Percentiles rank a stretch among this genome's conserved stretches.
Evolutionary conservation across 2,888 invertebrate species (phyloP).

Genomic region (Eilema griseolum): DNA sequence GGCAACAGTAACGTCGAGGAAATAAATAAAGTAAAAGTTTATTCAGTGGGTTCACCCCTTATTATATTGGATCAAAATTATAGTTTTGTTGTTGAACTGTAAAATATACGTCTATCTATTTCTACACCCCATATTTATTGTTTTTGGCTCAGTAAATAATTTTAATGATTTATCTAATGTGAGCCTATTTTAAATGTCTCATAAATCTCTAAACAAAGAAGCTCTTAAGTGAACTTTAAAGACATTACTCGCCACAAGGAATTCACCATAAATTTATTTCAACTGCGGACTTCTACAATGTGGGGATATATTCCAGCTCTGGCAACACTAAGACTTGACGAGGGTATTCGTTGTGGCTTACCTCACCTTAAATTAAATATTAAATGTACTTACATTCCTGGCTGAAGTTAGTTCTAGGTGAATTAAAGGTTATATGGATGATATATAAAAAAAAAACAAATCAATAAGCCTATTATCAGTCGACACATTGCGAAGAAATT

Average conservation of each 20-base stretch:
- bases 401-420: not conserved
- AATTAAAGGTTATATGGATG: not conserved
- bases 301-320: not conserved
- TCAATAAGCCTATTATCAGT: not conserved
- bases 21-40: too few species aligned
- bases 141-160: too few species aligned
- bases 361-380: conserved; percentile 5
- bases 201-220: not conserved
- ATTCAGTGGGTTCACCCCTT: too few species aligned
- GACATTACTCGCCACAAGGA: not conserved
- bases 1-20: too few species aligned
- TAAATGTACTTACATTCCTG: not conserved
- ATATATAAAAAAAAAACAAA: not conserved
- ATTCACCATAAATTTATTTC: not conserved
- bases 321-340: not conserved
- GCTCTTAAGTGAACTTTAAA: not conserved
- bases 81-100: too few species aligned
- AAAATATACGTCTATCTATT: too few species aligned
- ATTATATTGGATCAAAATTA: too few species aligned
- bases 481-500: not conserved
- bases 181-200: too few species aligned
- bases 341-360: not conserved
- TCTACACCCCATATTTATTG: too few species aligned
- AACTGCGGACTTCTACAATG: conserved; percentile 1
- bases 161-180: too few species aligned